A percentile compares a stretch with the other conserved stretches of the same genome.
Conservation (phyloP, 1,140 invertebrate genomes). For the Sitodiplosis mosellana region DNA sequence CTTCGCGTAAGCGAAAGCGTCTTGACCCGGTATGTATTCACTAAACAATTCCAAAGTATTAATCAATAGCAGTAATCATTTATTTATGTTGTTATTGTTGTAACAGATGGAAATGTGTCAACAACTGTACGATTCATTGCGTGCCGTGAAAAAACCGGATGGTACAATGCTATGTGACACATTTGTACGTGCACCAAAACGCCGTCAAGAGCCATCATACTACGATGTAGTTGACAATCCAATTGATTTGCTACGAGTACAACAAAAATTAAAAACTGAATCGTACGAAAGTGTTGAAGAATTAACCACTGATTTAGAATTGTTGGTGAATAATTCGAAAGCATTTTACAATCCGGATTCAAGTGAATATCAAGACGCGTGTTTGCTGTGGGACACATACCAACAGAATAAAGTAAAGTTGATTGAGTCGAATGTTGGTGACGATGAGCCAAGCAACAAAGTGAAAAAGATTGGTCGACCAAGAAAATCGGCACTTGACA, state of each 20-base stretch:
- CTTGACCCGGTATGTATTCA: conserved; percentile 6
- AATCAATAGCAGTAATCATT: no score
- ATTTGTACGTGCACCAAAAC: conserved; percentile 84
- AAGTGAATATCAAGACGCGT: conserved; percentile 79
- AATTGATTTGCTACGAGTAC: conserved; percentile 77
- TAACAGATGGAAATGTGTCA: conserved; percentile 72
- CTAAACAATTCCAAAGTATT: no score
- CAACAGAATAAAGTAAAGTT: conserved; percentile 31
- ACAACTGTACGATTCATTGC: conserved; percentile 78
- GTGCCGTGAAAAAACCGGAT: conserved; percentile 84
- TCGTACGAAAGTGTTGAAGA: conserved; percentile 83
- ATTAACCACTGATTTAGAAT: conserved; percentile 66
- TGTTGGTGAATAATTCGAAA: conserved; percentile 81
- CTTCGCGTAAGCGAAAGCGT: conserved; percentile 4
- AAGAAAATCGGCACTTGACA: conserved; percentile 13
- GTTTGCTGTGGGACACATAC: conserved; percentile 77
- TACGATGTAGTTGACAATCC: conserved; percentile 83
- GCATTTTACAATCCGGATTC: conserved; percentile 79
- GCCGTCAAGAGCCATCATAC: conserved; percentile 74
- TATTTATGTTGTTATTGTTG: no score
- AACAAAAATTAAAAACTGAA: conserved; percentile 91
- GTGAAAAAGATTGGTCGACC: conserved; percentile 11
- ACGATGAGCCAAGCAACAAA: conserved; percentile 17
- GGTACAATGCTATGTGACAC: conserved; percentile 78
- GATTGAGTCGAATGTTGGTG: conserved; percentile 23